Evolutionary conservation across 92 coral and sea anemone species (phyloP), one percentile per base, ranked within the genome.

Genomic region (Plumapathes pennacea): DNA sequence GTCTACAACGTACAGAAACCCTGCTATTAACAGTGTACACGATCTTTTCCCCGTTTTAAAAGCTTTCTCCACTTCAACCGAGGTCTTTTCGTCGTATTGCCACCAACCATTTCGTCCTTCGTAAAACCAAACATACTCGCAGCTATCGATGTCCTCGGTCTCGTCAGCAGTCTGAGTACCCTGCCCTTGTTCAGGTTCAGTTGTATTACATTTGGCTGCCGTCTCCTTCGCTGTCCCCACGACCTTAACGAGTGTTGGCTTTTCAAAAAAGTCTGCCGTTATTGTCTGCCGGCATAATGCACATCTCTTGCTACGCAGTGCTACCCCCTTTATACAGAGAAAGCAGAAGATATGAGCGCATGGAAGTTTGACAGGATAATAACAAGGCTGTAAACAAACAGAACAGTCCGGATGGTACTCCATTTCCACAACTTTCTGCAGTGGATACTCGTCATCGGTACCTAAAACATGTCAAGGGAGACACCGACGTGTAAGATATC

Each of bases 101-200:
- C 99, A 94, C 99, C 99, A 94, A 18, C 99, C 99, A 62, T 94
- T 94, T 9, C 99, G 90, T 12, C 99, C 99, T 71, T 94, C 99
- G 49, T 94, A 94, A 32, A 74, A 94, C 99, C 99, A 94, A 5
- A 80, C 79, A 57, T 71, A 94, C 4, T 74, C 92, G 7, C 53
- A 51, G 8, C 28, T 60, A 42, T 58, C 63, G 3, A 46, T 28
- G 32, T 52, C 63, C 13, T 68, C 84, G 3, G 51, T 28, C 36
- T 52, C 63, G 12, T 68, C 84, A n/a, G n/a, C n/a, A n/a, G n/a
- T n/a, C n/a, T n/a, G n/a, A n/a, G n/a, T n/a, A n/a, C n/a, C n/a
- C n/a, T n/a, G n/a, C 10, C 28, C 57, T 1, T 13, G 15, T 51
- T 66, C 33, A 33, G 24, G 62, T 13, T 39, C 60, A 7, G 52